Conservation (phyloP, 1,140 invertebrate species). For the Hestina assimilis region DNA sequence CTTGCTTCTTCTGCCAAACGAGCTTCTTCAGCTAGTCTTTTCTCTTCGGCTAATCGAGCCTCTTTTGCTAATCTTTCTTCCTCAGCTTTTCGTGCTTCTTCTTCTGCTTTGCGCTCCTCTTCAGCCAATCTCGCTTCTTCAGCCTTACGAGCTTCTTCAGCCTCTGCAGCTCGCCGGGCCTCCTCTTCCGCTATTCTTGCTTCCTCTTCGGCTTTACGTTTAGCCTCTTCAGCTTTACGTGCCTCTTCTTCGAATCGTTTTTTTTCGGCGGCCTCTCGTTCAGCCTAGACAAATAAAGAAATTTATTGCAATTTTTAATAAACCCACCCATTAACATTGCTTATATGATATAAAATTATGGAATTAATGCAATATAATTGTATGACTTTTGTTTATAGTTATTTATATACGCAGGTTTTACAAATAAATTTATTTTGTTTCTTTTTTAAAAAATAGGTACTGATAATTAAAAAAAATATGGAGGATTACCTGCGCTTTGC, state of each 20-base stretch:
- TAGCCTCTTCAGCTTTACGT: slow-evolving; percentile 37
- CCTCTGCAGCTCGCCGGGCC: slow-evolving; percentile 62
- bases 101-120: slow-evolving; percentile 74
- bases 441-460: too few relatives aligned
- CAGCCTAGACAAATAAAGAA: slow-evolving; percentile 38
- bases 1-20: slow-evolving; percentile 70
- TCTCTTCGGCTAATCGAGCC: slow-evolving; percentile 78
- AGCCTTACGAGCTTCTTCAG: slow-evolving; percentile 72
- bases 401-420: too few relatives aligned
- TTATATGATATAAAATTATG: not conserved
- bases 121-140: slow-evolving; percentile 77
- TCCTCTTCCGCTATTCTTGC: slow-evolving; percentile 70
- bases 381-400: too few relatives aligned
- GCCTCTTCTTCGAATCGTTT: slow-evolving; percentile 50
- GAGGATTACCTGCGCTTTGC: slow-evolving; percentile 74
- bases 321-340: not conserved
- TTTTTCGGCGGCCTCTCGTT: slow-evolving; percentile 48
- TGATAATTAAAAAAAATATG: too few relatives aligned
- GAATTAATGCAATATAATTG: too few relatives aligned
- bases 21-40: slow-evolving; percentile 73
- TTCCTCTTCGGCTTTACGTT: slow-evolving; percentile 73
- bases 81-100: slow-evolving; percentile 75
- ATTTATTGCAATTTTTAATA: not conserved
- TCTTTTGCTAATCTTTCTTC: slow-evolving; percentile 79
- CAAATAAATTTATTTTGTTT: too few relatives aligned